Base-by-base conservation (phyloP, 2,888 invertebrate genomes). In the Eurois occulta region DNA sequence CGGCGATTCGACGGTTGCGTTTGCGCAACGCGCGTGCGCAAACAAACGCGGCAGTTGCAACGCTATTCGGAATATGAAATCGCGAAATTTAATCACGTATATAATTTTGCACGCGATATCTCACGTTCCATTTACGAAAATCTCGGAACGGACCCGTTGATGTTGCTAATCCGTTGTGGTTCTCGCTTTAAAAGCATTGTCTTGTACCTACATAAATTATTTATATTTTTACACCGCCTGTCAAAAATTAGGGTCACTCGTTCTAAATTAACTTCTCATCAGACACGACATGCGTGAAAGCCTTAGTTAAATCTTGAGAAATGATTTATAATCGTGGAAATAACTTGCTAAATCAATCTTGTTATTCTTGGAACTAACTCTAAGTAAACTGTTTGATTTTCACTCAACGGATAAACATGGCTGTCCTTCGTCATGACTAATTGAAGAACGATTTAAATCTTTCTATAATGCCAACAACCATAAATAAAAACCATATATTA, bases 41-140 rank as follows among this genome's bases (percentile, higher is more conserved):
- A 91, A 90, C 89, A 92, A 90, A 90, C 87, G 85, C 87, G 86
- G 81, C 87, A 85, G 88, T 88, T 85, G 81, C 84, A 89, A 88
- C 89, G 79, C 78, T 65, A 90, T 91, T 91, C 88, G 82, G 90
- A 92, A 92, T 92, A 90, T 91, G 86, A 91, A 93, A 92, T 92
- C 87, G 90, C 89, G 86, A 91, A 92, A 93, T 94, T 92, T 88
- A 92, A 93, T 93, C 94, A 95, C 93, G 94, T 92, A 88, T 87
- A 90, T 90, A 89, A 93, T 90, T 92, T 92, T 89, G 90, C 91
- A 89, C 89, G 90, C 88, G 87, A 91, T 91, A 92, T 91, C 91
- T 93, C 94, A 94, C 94, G 95, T 94, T 88, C 88, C 70, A 91
- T 91, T 90, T 87, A 89, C 90, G 89, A 88, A 89, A 90, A 91